phyloP scores from a whole-genome alignment of 1,140 invertebrate species.

The Calosoma granatense region DNA sequence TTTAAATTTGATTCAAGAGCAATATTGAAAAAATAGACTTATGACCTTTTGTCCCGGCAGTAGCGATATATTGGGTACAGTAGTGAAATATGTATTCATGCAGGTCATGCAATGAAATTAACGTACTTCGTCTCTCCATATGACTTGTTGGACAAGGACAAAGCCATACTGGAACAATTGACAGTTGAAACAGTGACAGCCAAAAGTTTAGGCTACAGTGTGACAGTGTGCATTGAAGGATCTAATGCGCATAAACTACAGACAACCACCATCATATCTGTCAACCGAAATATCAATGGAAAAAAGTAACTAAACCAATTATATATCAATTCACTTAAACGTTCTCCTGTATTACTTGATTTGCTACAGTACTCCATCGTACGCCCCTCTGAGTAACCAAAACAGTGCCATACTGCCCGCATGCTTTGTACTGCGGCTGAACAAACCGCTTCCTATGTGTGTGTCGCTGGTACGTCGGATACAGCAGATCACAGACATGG shows the following conservation, averaged over 20 bases:
- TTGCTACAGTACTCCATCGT: conserved; percentile 56
- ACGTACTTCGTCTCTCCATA: conserved; percentile 95
- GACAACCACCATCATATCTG: conserved; percentile 65
- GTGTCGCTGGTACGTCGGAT: conserved; percentile 60
- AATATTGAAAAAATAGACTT: too few relatives aligned
- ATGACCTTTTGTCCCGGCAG: too few relatives aligned
- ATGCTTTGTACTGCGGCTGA: conserved; percentile 79
- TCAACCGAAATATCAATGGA: conserved; percentile 58
- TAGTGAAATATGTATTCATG: too few relatives aligned
- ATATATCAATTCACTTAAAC: too few relatives aligned
- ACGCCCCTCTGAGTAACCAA: conserved; percentile 61
- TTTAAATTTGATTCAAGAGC: too few relatives aligned
- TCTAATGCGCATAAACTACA: conserved; percentile 80
- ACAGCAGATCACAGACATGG: conserved; percentile 61
- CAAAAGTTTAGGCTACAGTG: conserved; percentile 69
- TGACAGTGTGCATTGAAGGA: conserved; percentile 84
- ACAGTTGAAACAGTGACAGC: conserved; percentile 61
- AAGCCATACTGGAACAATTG: conserved; percentile 59
- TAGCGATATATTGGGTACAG: too few relatives aligned
- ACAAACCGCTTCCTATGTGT: conserved; percentile 79
- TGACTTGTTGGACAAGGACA: conserved; percentile 71
- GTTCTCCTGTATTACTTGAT: conserved; percentile 5
- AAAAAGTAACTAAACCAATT: conserved; percentile 58
- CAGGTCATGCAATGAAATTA: conserved; percentile 85
- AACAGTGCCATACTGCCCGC: conserved; percentile 86